These are phyloP conservation scores for Proteles cristata DNA, from an alignment of 2,113 vertebrate species.

Conservation along the genomic window DNA sequence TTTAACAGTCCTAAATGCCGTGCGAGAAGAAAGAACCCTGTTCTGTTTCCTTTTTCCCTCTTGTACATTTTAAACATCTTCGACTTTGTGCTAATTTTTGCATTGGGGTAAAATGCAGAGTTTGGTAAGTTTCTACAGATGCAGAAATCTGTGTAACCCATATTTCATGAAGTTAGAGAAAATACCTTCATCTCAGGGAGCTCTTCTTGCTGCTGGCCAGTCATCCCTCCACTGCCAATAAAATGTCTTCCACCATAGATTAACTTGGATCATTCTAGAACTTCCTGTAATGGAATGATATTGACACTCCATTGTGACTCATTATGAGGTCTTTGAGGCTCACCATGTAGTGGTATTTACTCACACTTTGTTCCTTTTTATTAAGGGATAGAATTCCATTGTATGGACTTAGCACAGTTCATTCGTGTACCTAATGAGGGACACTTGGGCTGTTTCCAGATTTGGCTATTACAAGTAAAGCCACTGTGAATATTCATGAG, in stretches of 20 bases:
- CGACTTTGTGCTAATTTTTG: neutral
- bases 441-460: neutral
- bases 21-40: neutral
- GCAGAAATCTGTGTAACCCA: neutral
- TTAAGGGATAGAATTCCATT: neutral
- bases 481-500: neutral
- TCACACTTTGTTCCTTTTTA: neutral
- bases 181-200: neutral
- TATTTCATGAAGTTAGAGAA: neutral
- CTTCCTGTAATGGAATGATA: neutral
- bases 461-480: neutral
- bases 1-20: neutral
- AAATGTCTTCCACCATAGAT: neutral
- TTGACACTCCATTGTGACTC: neutral
- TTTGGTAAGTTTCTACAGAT: neutral
- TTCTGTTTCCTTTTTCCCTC: neutral
- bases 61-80: neutral
- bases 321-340: neutral
- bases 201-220: fast-evolving
- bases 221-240: neutral
- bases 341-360: neutral
- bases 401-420: neutral
- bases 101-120: neutral
- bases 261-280: neutral
- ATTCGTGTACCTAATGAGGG: neutral